phyloP scores from a whole-genome alignment of 1,140 invertebrate species.

The Penaeus vannamei region DNA sequence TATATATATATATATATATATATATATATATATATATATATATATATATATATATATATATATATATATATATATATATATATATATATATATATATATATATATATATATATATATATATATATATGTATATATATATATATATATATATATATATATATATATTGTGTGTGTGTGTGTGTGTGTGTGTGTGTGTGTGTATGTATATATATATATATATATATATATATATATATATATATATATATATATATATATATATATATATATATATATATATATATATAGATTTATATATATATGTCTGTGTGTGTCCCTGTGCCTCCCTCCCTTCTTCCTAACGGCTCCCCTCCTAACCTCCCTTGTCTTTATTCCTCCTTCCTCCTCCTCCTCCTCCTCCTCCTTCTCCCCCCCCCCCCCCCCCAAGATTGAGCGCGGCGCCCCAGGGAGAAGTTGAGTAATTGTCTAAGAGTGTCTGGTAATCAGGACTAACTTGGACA shows the following conservation, averaged over 20 bases:
- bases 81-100: conserved; percentile 20
- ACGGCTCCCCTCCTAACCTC: not conserved
- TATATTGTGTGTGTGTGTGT: conserved; percentile 1
- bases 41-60: no score
- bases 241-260: conserved; percentile 47
- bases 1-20: not conserved
- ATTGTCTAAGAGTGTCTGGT: no score
- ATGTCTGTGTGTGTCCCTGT: not conserved
- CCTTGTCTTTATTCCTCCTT: not conserved
- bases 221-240: conserved; percentile 41
- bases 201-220: conserved; percentile 11
- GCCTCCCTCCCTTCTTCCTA: not conserved
- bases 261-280: conserved; percentile 37
- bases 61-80: not conserved
- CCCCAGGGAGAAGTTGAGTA: no score
- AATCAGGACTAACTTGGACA: no score
- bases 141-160: not conserved
- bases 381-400: not conserved
- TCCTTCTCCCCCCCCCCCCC: no score
- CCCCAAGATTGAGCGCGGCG: no score
- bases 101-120: conserved; percentile 4
- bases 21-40: not conserved
- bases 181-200: not conserved
- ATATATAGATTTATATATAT: not conserved
- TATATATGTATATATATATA: not conserved